Percentiles rank a stretch among this genome's conserved stretches.
phyloP scores from a whole-genome alignment of 2,113 vertebrate genomes.

The Rostratula benghalensis region DNA sequence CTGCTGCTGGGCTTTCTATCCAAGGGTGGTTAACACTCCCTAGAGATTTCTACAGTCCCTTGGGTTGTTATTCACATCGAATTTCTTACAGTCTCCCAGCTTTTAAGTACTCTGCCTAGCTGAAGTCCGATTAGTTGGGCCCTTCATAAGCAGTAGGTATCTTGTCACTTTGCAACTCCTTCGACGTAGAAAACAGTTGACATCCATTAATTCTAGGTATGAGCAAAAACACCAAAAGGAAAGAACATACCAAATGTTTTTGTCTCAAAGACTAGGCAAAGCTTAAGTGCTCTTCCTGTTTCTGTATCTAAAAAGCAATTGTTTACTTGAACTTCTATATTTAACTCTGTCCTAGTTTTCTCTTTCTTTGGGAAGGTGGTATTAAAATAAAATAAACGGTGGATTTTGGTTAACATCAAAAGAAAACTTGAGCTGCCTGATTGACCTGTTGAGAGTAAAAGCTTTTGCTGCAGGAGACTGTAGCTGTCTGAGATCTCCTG shows the following conservation, averaged over 20 bases:
- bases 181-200: neutral
- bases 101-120: neutral
- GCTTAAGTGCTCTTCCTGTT: neutral
- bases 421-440: neutral
- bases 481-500: neutral
- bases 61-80: neutral
- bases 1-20: neutral
- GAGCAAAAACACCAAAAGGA: neutral
- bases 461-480: constrained; percentile 18
- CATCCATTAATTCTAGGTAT: neutral
- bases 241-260: neutral
- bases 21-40: neutral
- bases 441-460: constrained; percentile 32
- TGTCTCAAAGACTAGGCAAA: neutral
- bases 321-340: neutral
- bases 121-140: neutral
- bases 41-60: neutral
- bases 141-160: neutral
- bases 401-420: neutral
- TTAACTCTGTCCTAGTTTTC: neutral
- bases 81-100: neutral
- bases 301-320: neutral
- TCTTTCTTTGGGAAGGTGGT: neutral
- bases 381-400: neutral
- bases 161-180: neutral